A percentile compares a stretch with the other conserved stretches of the same genome.
phyloP scores from a whole-genome alignment of 2,797 vertebrate genomes.

The Eidolon dupreanum region DNA sequence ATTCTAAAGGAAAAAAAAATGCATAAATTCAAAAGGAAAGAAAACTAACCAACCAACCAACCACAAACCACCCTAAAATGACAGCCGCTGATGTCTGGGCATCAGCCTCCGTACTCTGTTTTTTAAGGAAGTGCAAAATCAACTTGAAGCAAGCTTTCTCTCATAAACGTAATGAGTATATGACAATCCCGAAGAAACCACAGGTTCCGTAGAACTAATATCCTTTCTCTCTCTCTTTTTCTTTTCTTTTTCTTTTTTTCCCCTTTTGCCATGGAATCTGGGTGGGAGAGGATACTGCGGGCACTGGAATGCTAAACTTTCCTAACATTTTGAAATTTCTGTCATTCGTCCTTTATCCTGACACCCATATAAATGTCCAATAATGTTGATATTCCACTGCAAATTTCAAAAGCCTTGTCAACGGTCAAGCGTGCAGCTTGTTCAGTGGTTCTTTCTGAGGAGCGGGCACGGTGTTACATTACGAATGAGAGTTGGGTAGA shows the following conservation, averaged over 20 bases:
- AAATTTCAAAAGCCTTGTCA: slow-evolving; percentile 91
- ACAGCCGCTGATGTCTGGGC: slow-evolving; percentile 82
- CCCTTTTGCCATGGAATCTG: slow-evolving; percentile 74
- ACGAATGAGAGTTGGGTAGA: slow-evolving; percentile 88
- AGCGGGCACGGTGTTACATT: slow-evolving; percentile 93
- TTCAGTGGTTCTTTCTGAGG: slow-evolving; percentile 91
- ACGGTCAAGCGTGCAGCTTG: slow-evolving; percentile 92
- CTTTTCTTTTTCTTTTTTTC: not conserved
- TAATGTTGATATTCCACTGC: slow-evolving; percentile 89
- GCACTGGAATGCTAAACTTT: slow-evolving; percentile 83
- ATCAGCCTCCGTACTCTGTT: slow-evolving; percentile 77
- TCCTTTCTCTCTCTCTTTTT: slow-evolving; percentile 17
- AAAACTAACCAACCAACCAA: slow-evolving; percentile 77
- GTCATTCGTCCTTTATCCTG: slow-evolving; percentile 85
- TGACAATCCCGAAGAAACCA: slow-evolving; percentile 85
- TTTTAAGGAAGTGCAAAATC: slow-evolving; percentile 76
- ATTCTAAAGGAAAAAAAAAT: slow-evolving; percentile 81
- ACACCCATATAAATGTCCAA: slow-evolving; percentile 88
- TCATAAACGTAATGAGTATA: slow-evolving; percentile 74
- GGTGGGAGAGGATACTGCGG: slow-evolving; percentile 78
- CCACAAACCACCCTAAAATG: slow-evolving; percentile 77
- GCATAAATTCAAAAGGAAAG: slow-evolving; percentile 78
- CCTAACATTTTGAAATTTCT: slow-evolving; percentile 86
- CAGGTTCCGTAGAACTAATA: slow-evolving; percentile 78
- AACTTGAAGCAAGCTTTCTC: slow-evolving; percentile 81